Evolutionary conservation across 2,113 vertebrate species (phyloP), one percentile per base, ranked within the genome.

Genomic region (Condylura cristata): DNA sequence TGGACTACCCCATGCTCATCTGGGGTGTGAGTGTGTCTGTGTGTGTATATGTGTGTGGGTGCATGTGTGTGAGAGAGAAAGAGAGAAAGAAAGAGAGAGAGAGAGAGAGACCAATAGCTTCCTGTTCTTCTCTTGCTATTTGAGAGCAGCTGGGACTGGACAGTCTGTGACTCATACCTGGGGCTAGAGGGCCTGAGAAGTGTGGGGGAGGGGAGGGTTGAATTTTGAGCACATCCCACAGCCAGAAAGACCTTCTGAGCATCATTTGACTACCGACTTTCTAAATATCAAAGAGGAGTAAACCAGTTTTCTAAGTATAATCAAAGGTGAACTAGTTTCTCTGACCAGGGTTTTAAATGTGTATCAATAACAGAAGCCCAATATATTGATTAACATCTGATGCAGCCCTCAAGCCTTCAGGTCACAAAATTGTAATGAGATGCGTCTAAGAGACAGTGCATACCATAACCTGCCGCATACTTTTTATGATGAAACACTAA

Each of bases 151-250:
- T 66, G 11, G 30, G 20, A 51, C 17, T 20, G 6, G 6, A 30
- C 22, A 78, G 17, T 39, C 6, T 6, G 4, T 37, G 14, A 24
- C 58, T 61, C 28, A 22, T 34, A 26, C 5, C 46, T 56, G 53
- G 5, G 24, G n/a, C 34, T 72, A 22, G 46, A 80, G n/a, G 75
- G 13, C 41, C n/a, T 84, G 56, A 60, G 18, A 72, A 86, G 61
- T 2, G 34, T 7, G 4, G 8, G 4, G 2, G 0, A 8, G 8
- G 30, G 28, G n/a, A n/a, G n/a, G n/a, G n/a, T n/a, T n/a, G n/a
- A n/a, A n/a, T n/a, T n/a, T n/a, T n/a, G n/a, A n/a, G n/a, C n/a
- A n/a, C n/a, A n/a, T n/a, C 48, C 11, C 0, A 68, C 58, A 51
- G 68, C 48, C 48, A n/a, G 53, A 46, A 87, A 90, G 53, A 37